Evolutionary conservation across 2,888 invertebrate species (phyloP).

Genomic region (Labia minor): DNA sequence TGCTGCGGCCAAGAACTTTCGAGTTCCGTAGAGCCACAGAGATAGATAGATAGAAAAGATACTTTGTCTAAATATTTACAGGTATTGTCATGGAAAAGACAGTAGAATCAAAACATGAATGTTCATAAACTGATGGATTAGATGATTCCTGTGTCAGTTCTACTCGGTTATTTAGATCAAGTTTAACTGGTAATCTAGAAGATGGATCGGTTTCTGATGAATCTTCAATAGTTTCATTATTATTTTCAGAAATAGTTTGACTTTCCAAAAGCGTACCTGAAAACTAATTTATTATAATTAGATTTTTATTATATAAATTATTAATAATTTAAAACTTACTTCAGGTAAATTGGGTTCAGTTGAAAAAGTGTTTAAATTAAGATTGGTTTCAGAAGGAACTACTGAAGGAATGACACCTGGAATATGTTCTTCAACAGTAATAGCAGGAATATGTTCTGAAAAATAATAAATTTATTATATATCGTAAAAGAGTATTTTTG

Average conservation of each 20-base stretch:
- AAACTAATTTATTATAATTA: not conserved
- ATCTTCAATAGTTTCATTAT: not conserved
- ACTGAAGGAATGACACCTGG: not conserved
- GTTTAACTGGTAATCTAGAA: not conserved
- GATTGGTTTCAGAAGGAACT: not conserved
- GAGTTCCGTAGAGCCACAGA: too few species aligned
- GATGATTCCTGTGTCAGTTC: not conserved
- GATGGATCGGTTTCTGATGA: too few species aligned
- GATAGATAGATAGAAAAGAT: too few species aligned
- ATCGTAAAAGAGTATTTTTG: too few species aligned
- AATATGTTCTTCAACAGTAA: not conserved
- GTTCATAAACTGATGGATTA: not conserved
- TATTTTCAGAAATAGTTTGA: not conserved
- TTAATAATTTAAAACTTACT: not conserved
- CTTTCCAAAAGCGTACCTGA: not conserved
- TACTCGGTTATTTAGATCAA: not conserved
- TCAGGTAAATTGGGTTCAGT: not conserved
- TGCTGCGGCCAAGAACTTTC: too few species aligned
- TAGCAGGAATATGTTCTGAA: not conserved
- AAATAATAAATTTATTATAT: too few species aligned
- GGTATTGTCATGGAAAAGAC: constrained; percentile 27
- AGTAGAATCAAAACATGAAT: not conserved
- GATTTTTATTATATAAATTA: not conserved
- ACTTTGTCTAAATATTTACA: too few species aligned
- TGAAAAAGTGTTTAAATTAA: not conserved